phyloP scores from a whole-genome alignment of 2,797 vertebrate genomes.

The Hippoglossus hippoglossus region DNA sequence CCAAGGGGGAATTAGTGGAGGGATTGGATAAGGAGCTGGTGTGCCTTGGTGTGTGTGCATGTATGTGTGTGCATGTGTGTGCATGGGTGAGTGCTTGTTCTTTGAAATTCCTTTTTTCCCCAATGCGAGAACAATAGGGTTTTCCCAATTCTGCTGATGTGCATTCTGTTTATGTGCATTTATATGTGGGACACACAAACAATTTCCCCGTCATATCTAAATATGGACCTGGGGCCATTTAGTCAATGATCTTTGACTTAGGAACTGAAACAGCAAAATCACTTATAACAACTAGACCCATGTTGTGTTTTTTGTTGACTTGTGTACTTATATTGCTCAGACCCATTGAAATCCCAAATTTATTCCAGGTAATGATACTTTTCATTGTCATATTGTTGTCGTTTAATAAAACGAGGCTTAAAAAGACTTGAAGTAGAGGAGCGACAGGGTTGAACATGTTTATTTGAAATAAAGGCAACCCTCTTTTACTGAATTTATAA shows the following conservation, averaged over 20 bases:
- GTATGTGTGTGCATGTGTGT: constrained; percentile 19
- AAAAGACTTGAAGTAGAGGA: too few species aligned
- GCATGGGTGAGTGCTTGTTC: constrained; percentile 51
- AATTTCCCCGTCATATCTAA: not conserved
- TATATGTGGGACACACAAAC: constrained; percentile 42
- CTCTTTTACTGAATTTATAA: not conserved
- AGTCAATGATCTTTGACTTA: not conserved
- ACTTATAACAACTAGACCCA: not conserved
- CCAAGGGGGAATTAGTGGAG: constrained; percentile 82
- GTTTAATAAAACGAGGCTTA: too few species aligned
- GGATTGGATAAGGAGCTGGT: constrained; percentile 79
- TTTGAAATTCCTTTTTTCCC: constrained; percentile 69
- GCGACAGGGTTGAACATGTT: too few species aligned
- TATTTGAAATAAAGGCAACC: not conserved
- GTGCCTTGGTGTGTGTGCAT: constrained; percentile 37
- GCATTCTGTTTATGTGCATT: constrained; percentile 61
- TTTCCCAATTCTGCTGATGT: constrained; percentile 61
- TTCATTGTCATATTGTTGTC: too few species aligned
- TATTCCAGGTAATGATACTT: not conserved
- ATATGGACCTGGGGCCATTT: constrained; percentile 1
- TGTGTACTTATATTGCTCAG: too few species aligned
- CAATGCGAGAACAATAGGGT: constrained; percentile 59
- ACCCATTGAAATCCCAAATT: too few species aligned
- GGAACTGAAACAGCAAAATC: not conserved
- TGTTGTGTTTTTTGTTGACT: too few species aligned